Conservation (phyloP, 1,140 invertebrate genomes). For the Drosophila paulistorum region DNA sequence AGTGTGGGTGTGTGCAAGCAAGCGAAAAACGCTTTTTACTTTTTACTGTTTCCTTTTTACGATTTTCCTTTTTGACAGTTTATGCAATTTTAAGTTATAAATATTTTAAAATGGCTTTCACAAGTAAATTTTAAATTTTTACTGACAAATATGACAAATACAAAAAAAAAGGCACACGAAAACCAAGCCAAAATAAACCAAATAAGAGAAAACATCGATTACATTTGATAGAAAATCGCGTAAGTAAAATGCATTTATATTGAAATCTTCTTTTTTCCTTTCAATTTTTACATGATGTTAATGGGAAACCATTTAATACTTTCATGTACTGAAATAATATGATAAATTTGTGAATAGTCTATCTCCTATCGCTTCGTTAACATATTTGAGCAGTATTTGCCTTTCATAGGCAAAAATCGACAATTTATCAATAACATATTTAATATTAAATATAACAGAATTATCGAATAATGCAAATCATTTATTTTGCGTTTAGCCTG, state of each 20-base stretch:
- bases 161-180: background rate
- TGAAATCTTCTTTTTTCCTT: too few species aligned
- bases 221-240: background rate
- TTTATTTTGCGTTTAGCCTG: too few species aligned
- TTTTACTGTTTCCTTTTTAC: background rate
- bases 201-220: conserved; percentile 16
- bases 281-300: too few species aligned
- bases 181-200: background rate
- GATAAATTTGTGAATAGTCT: too few species aligned
- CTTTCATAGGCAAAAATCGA: too few species aligned
- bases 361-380: too few species aligned
- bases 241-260: background rate
- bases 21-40: conserved; percentile 20
- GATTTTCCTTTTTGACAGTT: conserved; percentile 9
- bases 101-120: conserved; percentile 70
- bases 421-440: too few species aligned
- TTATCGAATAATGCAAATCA: too few species aligned
- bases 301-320: too few species aligned
- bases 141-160: conserved; percentile 36
- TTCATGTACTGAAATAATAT: too few species aligned
- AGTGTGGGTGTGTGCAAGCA: conserved; percentile 34
- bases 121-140: conserved; percentile 48
- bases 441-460: too few species aligned
- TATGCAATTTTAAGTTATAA: conserved; percentile 56
- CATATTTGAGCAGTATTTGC: too few species aligned